Evolutionary conservation across 2,113 vertebrate genomes (phyloP).

Genomic region (Gopherus evgoodei): DNA sequence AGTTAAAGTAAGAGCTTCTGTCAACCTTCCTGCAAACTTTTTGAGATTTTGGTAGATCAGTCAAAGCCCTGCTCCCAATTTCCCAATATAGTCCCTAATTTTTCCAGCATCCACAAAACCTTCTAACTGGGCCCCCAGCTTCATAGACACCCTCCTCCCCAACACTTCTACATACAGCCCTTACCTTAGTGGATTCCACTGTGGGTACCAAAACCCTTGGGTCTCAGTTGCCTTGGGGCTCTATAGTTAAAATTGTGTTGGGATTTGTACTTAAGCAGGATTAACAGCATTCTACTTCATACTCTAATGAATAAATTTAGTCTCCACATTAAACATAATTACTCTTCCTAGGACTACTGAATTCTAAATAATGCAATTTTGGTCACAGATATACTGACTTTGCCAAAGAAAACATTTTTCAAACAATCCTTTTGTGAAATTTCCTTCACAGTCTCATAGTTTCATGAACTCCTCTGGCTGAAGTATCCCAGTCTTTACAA

Average conservation of each 20-base stretch:
- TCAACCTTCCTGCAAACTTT: constrained; percentile 27
- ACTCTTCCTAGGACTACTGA: background rate
- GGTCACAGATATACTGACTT: background rate
- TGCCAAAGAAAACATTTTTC: background rate
- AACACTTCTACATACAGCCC: background rate
- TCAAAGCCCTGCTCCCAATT: background rate
- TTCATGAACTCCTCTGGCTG: background rate
- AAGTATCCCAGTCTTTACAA: background rate
- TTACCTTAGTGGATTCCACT: background rate
- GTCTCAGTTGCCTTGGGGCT: background rate
- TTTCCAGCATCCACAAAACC: background rate
- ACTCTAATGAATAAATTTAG: background rate
- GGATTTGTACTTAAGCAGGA: background rate
- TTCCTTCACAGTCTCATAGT: background rate
- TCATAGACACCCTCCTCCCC: background rate
- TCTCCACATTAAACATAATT: background rate
- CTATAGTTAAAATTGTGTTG: background rate
- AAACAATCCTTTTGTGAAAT: background rate
- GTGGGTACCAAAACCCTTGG: background rate
- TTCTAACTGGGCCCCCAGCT: background rate
- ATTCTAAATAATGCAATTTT: background rate
- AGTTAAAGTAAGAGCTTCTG: constrained; percentile 27
- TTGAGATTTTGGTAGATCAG: constrained; percentile 19
- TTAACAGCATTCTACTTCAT: background rate
- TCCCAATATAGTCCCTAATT: background rate